phyloP scores from a whole-genome alignment of 2,797 vertebrate genomes.

The Tragelaphus oryx region DNA sequence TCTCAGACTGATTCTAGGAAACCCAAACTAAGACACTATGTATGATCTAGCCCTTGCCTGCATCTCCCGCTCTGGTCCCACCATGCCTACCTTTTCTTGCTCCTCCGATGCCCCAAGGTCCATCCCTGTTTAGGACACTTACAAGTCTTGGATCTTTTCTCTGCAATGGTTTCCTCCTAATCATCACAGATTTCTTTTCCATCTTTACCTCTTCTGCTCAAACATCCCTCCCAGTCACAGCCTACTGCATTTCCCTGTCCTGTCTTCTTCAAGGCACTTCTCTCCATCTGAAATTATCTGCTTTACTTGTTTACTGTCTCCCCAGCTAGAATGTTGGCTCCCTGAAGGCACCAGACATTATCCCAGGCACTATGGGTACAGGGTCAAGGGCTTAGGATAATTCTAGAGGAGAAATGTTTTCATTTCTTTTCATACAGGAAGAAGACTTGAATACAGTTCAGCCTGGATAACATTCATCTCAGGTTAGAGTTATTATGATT shows the following conservation, averaged over 20 bases:
- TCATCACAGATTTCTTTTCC: background rate
- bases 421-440: background rate
- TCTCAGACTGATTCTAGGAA: background rate
- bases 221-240: background rate
- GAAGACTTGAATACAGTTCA: background rate
- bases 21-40: background rate
- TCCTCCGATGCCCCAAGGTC: background rate
- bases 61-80: background rate
- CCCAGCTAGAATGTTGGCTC: background rate
- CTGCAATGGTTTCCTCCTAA: background rate
- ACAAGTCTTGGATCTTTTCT: background rate
- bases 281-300: background rate
- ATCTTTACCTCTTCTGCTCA: background rate
- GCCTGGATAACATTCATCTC: background rate
- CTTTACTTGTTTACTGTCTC: background rate
- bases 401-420: background rate
- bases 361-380: background rate
- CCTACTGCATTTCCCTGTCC: background rate
- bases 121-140: background rate
- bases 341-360: too few species aligned
- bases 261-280: background rate
- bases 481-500: background rate
- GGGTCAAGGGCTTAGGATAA: background rate
- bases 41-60: accelerated
- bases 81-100: background rate